Percentiles rank a stretch among this genome's conserved stretches.
Conservation (phyloP, 1,140 invertebrate genomes). For the Conopomorpha cramerella region DNA sequence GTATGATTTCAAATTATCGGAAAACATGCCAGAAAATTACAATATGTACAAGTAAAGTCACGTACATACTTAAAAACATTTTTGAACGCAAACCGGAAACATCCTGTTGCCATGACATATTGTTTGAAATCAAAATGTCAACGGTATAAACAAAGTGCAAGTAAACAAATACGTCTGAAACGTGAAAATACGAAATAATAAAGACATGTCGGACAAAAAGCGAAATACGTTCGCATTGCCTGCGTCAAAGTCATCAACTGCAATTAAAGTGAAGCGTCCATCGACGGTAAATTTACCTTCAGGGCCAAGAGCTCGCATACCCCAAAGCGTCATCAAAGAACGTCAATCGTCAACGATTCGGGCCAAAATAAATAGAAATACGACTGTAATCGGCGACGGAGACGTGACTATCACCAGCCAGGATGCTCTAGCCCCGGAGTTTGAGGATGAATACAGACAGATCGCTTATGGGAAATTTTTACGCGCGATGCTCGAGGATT, state of each 20-base stretch:
- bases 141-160: no score
- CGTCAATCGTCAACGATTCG: constrained; percentile 7
- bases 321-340: constrained; percentile 9
- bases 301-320: constrained; percentile 4
- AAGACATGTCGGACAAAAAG: constrained; percentile 26
- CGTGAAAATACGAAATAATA: no score
- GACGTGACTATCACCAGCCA: constrained; percentile 19
- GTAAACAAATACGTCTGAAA: no score
- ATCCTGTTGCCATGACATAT: no score
- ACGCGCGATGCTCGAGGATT: constrained; percentile 31
- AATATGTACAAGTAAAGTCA: no score
- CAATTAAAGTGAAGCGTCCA: constrained; percentile 13
- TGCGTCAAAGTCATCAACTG: constrained; percentile 10
- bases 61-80: no score
- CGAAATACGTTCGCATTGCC: constrained; percentile 18
- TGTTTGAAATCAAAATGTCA: no score
- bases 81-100: no score
- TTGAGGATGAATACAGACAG: constrained; percentile 19
- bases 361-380: constrained; percentile 15
- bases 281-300: constrained; percentile 8
- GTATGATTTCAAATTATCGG: no score
- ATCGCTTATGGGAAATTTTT: constrained; percentile 33
- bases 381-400: constrained; percentile 11
- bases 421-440: constrained; percentile 17
- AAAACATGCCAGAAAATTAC: no score